Evolutionary conservation across 2,113 vertebrate genomes (phyloP).

Genomic region (Gadus macrocephalus): DNA sequence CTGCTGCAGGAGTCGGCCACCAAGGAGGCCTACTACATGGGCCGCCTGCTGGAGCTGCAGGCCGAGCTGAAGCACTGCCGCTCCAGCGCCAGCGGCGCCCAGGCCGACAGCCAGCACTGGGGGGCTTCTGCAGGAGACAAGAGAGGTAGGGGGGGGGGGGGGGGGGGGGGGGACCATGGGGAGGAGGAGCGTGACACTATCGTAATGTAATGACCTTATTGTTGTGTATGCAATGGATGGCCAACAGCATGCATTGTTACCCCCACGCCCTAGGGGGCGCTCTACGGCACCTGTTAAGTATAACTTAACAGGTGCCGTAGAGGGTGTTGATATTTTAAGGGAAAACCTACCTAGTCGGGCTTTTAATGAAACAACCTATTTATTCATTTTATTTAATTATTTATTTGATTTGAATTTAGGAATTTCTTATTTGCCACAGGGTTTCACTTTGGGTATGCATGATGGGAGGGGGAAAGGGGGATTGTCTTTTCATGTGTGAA

Average conservation of each 20-base stretch:
- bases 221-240: no score
- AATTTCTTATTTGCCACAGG: not conserved
- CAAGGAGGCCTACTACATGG: slow-evolving; percentile 91
- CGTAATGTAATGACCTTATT: no score
- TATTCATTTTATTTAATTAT: not conserved
- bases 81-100: slow-evolving; percentile 70
- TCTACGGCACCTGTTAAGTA: no score
- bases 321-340: no score
- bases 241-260: no score
- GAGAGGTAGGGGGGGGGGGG: slow-evolving; percentile 77
- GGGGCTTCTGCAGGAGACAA: slow-evolving; percentile 81
- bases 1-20: slow-evolving; percentile 93
- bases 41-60: slow-evolving; percentile 90
- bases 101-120: slow-evolving; percentile 85
- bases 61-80: slow-evolving; percentile 84
- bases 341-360: no score
- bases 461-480: no score
- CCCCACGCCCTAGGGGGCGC: no score
- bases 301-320: no score
- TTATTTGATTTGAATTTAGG: not conserved
- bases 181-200: not conserved
- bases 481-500: no score
- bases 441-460: no score
- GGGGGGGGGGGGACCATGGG: not conserved
- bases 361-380: no score